Conservation (phyloP, 2,888 invertebrate genomes). For the Drosophila leonis region DNA sequence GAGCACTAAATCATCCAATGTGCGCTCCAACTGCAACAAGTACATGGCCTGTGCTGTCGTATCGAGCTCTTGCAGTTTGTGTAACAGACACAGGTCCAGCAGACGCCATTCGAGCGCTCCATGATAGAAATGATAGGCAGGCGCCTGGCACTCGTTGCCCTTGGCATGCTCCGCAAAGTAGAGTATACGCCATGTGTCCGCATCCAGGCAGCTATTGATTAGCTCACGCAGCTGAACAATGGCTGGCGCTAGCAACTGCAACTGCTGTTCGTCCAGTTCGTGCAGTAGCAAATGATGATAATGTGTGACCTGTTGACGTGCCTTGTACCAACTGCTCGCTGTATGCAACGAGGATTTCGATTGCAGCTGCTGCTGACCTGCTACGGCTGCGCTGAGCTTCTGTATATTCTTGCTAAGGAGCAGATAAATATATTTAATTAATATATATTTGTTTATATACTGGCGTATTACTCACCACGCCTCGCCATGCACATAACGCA, state of each 20-base stretch:
- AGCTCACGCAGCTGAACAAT: slow-evolving; percentile 67
- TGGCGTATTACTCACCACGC: slow-evolving; percentile 71
- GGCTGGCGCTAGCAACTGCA: slow-evolving; percentile 44
- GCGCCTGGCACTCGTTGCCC: slow-evolving; percentile 82
- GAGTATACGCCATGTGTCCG: slow-evolving; percentile 72
- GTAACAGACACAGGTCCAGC: slow-evolving; percentile 79
- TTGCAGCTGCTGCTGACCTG: slow-evolving; percentile 54
- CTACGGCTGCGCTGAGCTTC: slow-evolving; percentile 69
- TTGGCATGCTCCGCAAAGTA: slow-evolving; percentile 80
- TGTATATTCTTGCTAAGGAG: slow-evolving; percentile 80
- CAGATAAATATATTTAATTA: not conserved
- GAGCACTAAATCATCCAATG: slow-evolving; percentile 72
- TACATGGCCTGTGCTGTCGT: slow-evolving; percentile 2
- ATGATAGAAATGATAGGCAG: slow-evolving; percentile 84
- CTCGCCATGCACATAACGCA: slow-evolving; percentile 71
- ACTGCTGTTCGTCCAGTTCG: slow-evolving; percentile 45
- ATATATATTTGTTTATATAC: not conserved
- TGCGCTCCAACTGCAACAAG: slow-evolving; percentile 66
- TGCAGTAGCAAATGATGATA: slow-evolving; percentile 75
- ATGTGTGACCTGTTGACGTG: slow-evolving; percentile 78
- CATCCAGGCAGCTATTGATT: slow-evolving; percentile 71
- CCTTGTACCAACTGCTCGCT: slow-evolving; percentile 56
- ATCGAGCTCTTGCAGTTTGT: slow-evolving; percentile 18
- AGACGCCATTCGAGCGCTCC: slow-evolving; percentile 84
- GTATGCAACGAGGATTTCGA: slow-evolving; percentile 23